These are phyloP conservation scores for Platyura marginata DNA, from an alignment of 1,140 invertebrate genomes.

Conservation along the genomic window DNA sequence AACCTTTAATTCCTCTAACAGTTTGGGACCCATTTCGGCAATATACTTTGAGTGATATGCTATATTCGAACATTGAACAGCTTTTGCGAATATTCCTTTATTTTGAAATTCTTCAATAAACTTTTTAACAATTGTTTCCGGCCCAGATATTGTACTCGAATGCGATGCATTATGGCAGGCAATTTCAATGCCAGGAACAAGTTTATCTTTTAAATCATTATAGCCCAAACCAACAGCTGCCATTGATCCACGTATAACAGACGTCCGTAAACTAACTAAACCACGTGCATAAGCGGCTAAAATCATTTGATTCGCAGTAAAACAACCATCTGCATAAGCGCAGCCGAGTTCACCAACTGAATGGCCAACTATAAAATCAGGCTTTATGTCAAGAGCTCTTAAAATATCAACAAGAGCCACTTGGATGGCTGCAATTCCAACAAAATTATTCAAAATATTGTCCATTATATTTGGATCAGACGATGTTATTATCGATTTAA, in stretches of 20 bases:
- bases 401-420: slow-evolving; percentile 69
- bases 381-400: slow-evolving; percentile 44
- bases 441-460: slow-evolving; percentile 72
- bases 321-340: slow-evolving; percentile 71
- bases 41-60: slow-evolving; percentile 76
- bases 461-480: slow-evolving; percentile 54
- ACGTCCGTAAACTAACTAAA: slow-evolving; percentile 57
- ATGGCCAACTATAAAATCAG: slow-evolving; percentile 72
- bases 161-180: slow-evolving; percentile 75
- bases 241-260: slow-evolving; percentile 64
- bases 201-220: slow-evolving; percentile 32
- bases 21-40: slow-evolving; percentile 43
- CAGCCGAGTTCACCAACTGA: slow-evolving; percentile 81
- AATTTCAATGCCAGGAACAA: slow-evolving; percentile 51
- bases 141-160: slow-evolving; percentile 73
- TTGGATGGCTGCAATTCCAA: slow-evolving; percentile 78
- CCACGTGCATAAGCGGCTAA: slow-evolving; percentile 72
- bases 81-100: slow-evolving; percentile 62
- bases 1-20: slow-evolving; percentile 51
- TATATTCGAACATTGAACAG: slow-evolving; percentile 63
- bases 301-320: slow-evolving; percentile 69
- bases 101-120: slow-evolving; percentile 49
- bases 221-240: slow-evolving; percentile 55
- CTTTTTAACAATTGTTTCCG: slow-evolving; percentile 41
- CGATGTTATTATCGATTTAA: slow-evolving; percentile 60